Evolutionary conservation across 1,140 invertebrate species (phyloP), one percentile per base, ranked within the genome.

Genomic region (Prorops nasuta): DNA sequence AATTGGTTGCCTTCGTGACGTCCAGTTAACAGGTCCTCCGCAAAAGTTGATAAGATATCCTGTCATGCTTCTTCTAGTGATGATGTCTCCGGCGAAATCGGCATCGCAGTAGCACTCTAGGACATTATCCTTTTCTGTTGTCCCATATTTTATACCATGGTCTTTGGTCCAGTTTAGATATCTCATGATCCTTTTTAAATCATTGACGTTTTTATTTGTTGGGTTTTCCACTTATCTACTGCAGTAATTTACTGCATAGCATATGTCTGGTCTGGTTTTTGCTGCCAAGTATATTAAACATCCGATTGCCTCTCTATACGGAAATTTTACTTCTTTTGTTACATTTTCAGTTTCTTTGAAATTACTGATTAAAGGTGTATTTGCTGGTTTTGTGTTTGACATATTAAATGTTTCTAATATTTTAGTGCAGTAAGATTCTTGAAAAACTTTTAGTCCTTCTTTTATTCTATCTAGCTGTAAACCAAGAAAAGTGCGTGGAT

Each of bases 201-300:
- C n/a, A n/a, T n/a, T n/a, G n/a, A n/a, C n/a, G n/a, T n/a, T n/a
- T n/a, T n/a, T n/a, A n/a, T n/a, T n/a, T n/a, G n/a, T n/a, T n/a
- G n/a, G 12, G n/a, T n/a, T 17, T 19, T 20, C 12, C 37, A 39
- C 19, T 39, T 14, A 39, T 39, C 17, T 43, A 31, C n/a, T 48
- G 1, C 12, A 14, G 4, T 32, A 34, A 3, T 7, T 21, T 1
- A 28, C 24, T 0, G 36, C 24, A 34, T n/a, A 48, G 2, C 17
- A 9, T 10, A 48, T 6, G 3, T 48, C 36, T 4, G 28, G 45
- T 21, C 24, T 32, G 1, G 37, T 40, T 14, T 40, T 48, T 34
- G 40, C 1, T 3, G 12, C 3, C 17, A 47, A 10, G 1, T 21
- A 10, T 15, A 32, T 16, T n/a, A n/a, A n/a, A n/a, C n/a, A n/a